Base-by-base conservation (phyloP, 2,797 vertebrate genomes). In the Argyrosomus regius region DNA sequence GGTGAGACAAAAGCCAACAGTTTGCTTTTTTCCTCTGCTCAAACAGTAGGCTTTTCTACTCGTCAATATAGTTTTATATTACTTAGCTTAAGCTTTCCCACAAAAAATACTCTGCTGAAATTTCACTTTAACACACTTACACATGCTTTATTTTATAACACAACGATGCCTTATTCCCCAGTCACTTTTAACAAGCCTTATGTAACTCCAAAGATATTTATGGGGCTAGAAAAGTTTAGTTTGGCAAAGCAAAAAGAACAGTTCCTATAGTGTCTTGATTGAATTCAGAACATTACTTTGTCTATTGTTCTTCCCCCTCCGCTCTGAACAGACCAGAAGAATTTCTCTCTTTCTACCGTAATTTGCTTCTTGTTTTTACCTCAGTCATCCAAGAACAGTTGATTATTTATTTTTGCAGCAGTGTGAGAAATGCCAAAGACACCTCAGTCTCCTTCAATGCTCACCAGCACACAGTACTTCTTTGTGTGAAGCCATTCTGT, bases 401-500 rank as follows among this genome's bases (percentile, higher is more conserved):
- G 73, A 69, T 77, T 87, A 77, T 93, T 87, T 89, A 85, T 86
- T 86, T 91, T 87, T 77, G 46, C 72, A 80, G 31, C 59, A 75
- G 72, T 48, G 46, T 75, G 81, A 82, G 58, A 48, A 88, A 91
- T 90, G 78, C 82, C 83, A 78, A 80, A 77, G 60, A 83, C 78
- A 92, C 84, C 75, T 87, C 77, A 28, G 63, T 69, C 75, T 78
- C 49, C 13, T 50, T 78, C 58, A 45, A 54, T 56, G 49, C 73
- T 75, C 67, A 64, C 22, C 54, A 28, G 70, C 72, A 84, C 77
- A 93, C 85, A 91, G 78, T 20, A 58, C 62, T 16, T 79, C 89
- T 87, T 92, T 94, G 89, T 92, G 50, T 85, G 70, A 14, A 69
- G 39, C 58, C 26, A 31, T 59, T 81, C 65, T 91, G 86, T 46